Percentiles rank a stretch among this genome's conserved stretches.
Conservation (phyloP, 2,888 invertebrate species). For the Hetaerina titia region DNA sequence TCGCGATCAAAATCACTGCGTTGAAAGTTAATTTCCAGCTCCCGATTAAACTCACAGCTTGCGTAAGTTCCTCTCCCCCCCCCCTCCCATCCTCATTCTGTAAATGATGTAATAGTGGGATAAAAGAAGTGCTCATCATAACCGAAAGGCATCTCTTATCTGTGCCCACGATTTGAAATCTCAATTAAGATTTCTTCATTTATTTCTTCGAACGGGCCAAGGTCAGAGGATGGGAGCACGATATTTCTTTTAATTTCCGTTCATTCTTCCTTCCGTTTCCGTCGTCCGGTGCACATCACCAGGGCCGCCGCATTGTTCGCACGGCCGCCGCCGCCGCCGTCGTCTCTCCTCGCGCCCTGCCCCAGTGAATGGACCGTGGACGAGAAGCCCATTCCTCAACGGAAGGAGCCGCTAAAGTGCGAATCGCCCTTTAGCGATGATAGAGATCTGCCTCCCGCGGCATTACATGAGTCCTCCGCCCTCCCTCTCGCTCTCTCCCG, state of each 20-base stretch:
- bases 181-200: neutral
- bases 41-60: neutral
- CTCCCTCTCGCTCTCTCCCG: no score
- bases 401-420: no score
- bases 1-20: neutral
- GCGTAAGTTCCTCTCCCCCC: neutral
- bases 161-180: neutral
- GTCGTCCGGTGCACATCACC: neutral
- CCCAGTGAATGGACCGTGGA: no score
- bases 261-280: neutral
- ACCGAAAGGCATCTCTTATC: neutral
- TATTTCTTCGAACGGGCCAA: neutral
- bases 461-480: no score
- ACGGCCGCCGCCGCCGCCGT: no score
- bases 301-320: no score
- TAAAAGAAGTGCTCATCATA: neutral
- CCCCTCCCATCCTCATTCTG: neutral
- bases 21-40: neutral
- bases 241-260: neutral
- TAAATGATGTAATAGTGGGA: neutral
- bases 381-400: no score
- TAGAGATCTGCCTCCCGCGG: no score
- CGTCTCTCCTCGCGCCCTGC: no score
- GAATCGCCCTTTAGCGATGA: no score
- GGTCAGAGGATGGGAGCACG: neutral